These are phyloP conservation scores for Chloroceryle amazona DNA, from an alignment of 2,797 vertebrate species.

Conservation along the genomic window DNA sequence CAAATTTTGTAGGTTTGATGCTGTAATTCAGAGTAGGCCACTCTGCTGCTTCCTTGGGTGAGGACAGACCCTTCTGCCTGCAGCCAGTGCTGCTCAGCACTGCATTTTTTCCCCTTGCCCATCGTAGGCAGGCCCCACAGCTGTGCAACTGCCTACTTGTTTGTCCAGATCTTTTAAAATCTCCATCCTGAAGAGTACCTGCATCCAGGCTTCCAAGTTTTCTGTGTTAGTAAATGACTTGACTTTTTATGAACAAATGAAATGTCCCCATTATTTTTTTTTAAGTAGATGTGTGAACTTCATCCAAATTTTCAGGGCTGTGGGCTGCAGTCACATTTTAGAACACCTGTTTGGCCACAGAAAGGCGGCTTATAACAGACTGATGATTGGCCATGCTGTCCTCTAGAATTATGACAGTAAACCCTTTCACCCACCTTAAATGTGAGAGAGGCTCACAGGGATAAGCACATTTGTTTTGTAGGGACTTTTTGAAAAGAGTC, in stretches of 20 bases:
- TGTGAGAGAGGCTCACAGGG: not conserved
- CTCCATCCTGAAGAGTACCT: not conserved
- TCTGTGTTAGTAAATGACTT: not conserved
- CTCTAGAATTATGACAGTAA: not conserved
- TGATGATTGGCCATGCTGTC: not conserved
- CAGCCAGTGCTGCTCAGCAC: not conserved
- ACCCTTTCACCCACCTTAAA: not conserved
- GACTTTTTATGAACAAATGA: not conserved
- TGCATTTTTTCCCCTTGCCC: accelerated
- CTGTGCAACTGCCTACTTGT: not conserved
- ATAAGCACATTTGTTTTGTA: not conserved
- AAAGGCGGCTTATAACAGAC: not conserved
- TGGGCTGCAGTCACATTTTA: not conserved
- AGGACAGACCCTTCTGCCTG: not conserved
- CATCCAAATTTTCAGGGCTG: not conserved
- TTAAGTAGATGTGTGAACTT: not conserved
- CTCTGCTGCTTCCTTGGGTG: not conserved
- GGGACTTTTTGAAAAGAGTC: not conserved
- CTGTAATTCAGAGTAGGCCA: not conserved
- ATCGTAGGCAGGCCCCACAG: not conserved
- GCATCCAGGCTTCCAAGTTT: not conserved
- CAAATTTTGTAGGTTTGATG: not conserved
- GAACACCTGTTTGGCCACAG: not conserved
- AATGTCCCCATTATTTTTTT: not conserved
- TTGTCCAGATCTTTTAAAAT: not conserved